phyloP scores from a whole-genome alignment of 2,888 invertebrate genomes.

The Omphaloscelis lunosa region DNA sequence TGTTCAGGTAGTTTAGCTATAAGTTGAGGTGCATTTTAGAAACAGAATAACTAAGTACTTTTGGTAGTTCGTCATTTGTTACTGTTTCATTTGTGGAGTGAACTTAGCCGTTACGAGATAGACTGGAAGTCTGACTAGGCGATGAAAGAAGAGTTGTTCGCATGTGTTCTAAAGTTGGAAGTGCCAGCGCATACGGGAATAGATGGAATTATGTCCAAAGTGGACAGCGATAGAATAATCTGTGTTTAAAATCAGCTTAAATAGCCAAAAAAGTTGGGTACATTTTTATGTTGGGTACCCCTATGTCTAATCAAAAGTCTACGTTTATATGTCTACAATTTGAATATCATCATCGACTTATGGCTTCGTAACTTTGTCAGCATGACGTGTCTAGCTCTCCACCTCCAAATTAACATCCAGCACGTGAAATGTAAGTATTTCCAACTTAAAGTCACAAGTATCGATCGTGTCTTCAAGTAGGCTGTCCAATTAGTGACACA shows the following conservation, averaged over 20 bases:
- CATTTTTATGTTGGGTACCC: too few species aligned
- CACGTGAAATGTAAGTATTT: constrained; percentile 40
- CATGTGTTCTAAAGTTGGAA: neutral
- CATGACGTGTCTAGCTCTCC: neutral
- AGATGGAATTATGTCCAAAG: neutral
- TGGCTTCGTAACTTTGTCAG: neutral
- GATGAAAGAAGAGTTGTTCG: neutral
- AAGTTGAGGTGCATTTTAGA: constrained; percentile 21
- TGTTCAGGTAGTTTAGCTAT: constrained; percentile 28
- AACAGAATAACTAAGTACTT: constrained; percentile 24
- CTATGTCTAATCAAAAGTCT: neutral
- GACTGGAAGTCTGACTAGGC: neutral
- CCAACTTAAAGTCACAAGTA: constrained; percentile 20
- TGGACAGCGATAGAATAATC: neutral
- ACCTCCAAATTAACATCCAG: constrained; percentile 28
- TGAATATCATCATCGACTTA: neutral
- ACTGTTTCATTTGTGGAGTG: constrained; percentile 2
- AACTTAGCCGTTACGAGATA: constrained; percentile 23
- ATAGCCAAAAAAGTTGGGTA: neutral
- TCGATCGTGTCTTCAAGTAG: constrained; percentile 42
- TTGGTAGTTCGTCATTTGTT: constrained; percentile 22
- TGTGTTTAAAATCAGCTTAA: neutral
- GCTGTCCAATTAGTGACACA: constrained; percentile 55
- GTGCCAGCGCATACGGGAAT: neutral
- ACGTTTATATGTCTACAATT: neutral